Evolutionary conservation across 2,113 vertebrate genomes (phyloP), one percentile per base, ranked within the genome.

Genomic region (Channa argus): DNA sequence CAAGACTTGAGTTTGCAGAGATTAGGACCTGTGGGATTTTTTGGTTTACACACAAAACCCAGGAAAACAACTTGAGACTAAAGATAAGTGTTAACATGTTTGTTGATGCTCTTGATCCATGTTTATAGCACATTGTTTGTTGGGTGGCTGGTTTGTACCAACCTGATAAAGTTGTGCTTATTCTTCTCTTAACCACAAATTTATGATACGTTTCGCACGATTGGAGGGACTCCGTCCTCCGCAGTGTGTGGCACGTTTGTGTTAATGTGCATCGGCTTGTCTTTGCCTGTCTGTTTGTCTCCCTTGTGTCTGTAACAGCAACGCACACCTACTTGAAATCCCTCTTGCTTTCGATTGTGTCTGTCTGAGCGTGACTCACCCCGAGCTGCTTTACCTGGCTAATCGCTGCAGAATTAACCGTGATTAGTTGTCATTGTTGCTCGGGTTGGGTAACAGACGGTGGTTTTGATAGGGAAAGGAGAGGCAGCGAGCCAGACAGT

Each of bases 271-370:
- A 38, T 41, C 34, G 10, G 70, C 59, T 45, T 78, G 77, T 65
- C 54, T 63, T 69, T 80, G 43, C 52, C 64, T 67, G 55, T 79
- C 38, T 63, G 67, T 71, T 73, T 61, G 68, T 55, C 45, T 64
- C 8, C 50, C 47, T 13, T 24, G 24, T 71, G 64, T 79, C 64
- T 82, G 63, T 64, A 80, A 82, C 64, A 0, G 56, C 64, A 51
- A 58, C 68, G 39, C 68, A 77, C 85, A 80, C 85, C 82, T 78
- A 85, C 71, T 6, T 41, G 1, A 69, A 85, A 80, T 80, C 80
- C 71, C 44, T 79, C 54, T 33, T 70, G 89, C 90, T 92, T 93
- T 93, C 90, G 80, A 90, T 91, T 90, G 80, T 87, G 87, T 92
- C 87, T 89, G 83, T 45, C 68, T 83, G 52, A 3, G 58, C 13